Conservation (phyloP, 37 sponge, comb jelly and placozoan genomes). For the Beroe forskalii region DNA sequence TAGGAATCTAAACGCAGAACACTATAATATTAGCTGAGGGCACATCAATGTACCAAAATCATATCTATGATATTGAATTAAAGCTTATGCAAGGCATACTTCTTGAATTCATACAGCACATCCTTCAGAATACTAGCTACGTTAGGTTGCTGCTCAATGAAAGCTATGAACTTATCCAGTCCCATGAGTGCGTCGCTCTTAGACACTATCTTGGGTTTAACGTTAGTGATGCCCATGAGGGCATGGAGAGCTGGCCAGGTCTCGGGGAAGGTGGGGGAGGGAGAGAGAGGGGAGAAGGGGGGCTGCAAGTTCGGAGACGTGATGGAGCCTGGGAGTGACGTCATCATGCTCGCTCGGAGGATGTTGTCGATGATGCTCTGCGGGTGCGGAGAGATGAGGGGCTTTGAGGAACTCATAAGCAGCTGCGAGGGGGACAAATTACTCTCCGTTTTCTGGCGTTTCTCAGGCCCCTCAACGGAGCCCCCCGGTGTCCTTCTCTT, state of each 20-base stretch:
- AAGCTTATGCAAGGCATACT: constrained; percentile 7
- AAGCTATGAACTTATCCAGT: constrained; percentile 46
- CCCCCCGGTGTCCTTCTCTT: background rate
- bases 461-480: background rate
- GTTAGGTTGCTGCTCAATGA: constrained; percentile 8
- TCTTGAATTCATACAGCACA: constrained; percentile 31
- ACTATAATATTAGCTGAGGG: too few species aligned
- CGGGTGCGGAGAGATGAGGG: background rate
- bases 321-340: background rate
- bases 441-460: background rate
- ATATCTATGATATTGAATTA: too few species aligned
- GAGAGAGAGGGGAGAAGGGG: constrained; percentile 50
- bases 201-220: background rate
- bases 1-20: too few species aligned
- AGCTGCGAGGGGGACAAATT: background rate
- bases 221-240: constrained; percentile 39
- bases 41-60: too few species aligned
- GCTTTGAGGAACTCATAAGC: background rate
- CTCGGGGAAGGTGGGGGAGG: constrained; percentile 7
- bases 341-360: constrained; percentile 37
- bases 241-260: constrained; percentile 1
- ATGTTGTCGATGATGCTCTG: constrained; percentile 59
- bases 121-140: constrained; percentile 49
- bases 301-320: background rate
- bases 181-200: constrained; percentile 46